phyloP scores from a whole-genome alignment of 2,888 invertebrate genomes.

The Napeogenes sylphis region DNA sequence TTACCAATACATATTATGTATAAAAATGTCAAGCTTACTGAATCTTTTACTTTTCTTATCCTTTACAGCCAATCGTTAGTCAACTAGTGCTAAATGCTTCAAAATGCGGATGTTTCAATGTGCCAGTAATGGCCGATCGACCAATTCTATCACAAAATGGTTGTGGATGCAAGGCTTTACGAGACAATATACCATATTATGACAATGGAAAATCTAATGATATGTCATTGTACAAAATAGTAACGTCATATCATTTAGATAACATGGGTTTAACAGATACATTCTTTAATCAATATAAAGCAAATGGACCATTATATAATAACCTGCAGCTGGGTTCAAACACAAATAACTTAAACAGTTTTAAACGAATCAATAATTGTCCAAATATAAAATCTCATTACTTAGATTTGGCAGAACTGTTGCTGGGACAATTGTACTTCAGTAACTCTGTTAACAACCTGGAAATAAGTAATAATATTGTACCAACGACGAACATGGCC shows the following conservation, averaged over 20 bases:
- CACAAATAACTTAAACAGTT: neutral
- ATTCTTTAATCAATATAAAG: no score
- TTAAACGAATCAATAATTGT: neutral
- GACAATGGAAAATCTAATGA: slow-evolving; percentile 2
- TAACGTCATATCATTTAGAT: neutral
- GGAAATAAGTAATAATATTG: neutral
- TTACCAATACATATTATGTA: neutral
- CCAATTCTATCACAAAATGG: slow-evolving; percentile 14
- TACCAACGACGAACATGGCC: slow-evolving; percentile 13
- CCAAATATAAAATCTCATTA: slow-evolving; percentile 16
- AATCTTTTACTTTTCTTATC: slow-evolving; percentile 1
- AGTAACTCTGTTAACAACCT: neutral
- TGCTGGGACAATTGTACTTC: slow-evolving; percentile 17
- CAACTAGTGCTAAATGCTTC: slow-evolving; percentile 33
- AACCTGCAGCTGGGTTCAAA: no score
- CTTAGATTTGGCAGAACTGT: slow-evolving; percentile 17
- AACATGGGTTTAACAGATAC: no score
- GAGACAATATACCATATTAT: slow-evolving; percentile 10
- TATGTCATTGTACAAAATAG: neutral
- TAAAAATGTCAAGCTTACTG: neutral
- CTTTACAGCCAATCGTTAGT: slow-evolving; percentile 38
- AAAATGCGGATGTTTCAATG: slow-evolving; percentile 28
- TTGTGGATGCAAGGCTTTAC: slow-evolving; percentile 6
- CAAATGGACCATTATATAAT: no score
- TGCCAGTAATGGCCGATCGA: slow-evolving; percentile 29